Evolutionary conservation across 2,888 invertebrate genomes (phyloP).

Genomic region (Apodemia duryi): DNA sequence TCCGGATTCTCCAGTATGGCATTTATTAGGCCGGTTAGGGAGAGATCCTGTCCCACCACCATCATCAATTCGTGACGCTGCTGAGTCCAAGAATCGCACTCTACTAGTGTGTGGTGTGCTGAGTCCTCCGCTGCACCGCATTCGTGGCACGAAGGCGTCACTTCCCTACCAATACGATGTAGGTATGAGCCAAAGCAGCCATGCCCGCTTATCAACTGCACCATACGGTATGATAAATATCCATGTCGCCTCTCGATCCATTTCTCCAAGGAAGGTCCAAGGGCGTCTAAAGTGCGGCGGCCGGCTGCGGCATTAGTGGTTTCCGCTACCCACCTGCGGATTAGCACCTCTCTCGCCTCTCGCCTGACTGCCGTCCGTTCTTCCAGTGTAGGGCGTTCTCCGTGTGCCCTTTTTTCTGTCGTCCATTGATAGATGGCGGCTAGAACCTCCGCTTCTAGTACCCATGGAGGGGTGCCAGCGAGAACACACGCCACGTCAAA

Average conservation of each 20-base stretch:
- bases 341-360: not conserved
- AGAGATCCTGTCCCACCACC: no score
- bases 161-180: no score
- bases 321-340: not conserved
- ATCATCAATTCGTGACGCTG: no score
- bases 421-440: not conserved
- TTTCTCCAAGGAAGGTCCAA: not conserved
- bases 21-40: no score
- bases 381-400: not conserved
- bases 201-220: not conserved
- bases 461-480: conserved; percentile 14
- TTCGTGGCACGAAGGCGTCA: no score
- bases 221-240: not conserved
- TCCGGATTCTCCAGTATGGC: no score
- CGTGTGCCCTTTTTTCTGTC: not conserved
- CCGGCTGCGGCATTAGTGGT: not conserved
- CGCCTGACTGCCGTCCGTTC: not conserved
- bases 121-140: no score
- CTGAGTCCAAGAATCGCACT: no score
- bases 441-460: conserved; percentile 10
- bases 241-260: not conserved
- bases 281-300: not conserved
- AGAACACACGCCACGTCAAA: not conserved
- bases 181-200: not conserved
- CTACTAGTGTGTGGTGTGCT: no score